A percentile compares a stretch with the other conserved stretches of the same genome.
Evolutionary conservation across 2,888 invertebrate species (phyloP).

Genomic region (Electrophaes corylata): DNA sequence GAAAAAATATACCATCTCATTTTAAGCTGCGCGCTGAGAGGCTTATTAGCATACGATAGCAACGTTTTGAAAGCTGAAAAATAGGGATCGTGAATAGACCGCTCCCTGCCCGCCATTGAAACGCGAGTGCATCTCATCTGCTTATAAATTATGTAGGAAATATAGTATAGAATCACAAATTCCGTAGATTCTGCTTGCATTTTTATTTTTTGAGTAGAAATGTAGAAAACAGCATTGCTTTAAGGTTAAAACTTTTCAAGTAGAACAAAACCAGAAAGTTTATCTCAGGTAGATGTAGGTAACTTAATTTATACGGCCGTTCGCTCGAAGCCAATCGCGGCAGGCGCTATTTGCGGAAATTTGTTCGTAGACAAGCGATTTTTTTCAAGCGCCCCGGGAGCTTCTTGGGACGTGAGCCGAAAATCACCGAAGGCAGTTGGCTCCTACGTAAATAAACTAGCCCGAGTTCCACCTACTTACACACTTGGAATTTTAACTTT

Average conservation of each 20-base stretch:
- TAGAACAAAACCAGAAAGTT: constrained; percentile 51
- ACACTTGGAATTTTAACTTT: constrained; percentile 28
- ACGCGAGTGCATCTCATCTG: constrained; percentile 61
- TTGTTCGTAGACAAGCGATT: constrained; percentile 64
- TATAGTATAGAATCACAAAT: constrained; percentile 53
- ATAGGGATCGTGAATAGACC: constrained; percentile 58
- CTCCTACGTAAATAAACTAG: constrained; percentile 47
- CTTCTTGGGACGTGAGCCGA: constrained; percentile 59
- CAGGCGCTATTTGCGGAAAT: constrained; percentile 61
- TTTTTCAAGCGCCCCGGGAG: constrained; percentile 55
- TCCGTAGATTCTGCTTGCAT: constrained; percentile 40
- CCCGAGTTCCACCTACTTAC: constrained; percentile 38
- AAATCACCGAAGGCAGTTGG: constrained; percentile 51
- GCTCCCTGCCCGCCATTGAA: constrained; percentile 57
- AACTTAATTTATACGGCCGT: constrained; percentile 68
- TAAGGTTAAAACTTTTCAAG: constrained; percentile 40
- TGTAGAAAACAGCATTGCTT: constrained; percentile 34
- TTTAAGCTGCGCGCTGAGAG: constrained; percentile 51
- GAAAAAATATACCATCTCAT: constrained; percentile 48
- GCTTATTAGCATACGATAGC: constrained; percentile 72
- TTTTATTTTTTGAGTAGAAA: constrained; percentile 46
- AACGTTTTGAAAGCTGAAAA: constrained; percentile 65
- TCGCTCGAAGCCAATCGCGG: constrained; percentile 61
- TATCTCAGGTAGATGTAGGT: constrained; percentile 56
- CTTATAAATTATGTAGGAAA: constrained; percentile 69